phyloP scores from a whole-genome alignment of 2,888 invertebrate species.

The Andrena haemorrhoa region DNA sequence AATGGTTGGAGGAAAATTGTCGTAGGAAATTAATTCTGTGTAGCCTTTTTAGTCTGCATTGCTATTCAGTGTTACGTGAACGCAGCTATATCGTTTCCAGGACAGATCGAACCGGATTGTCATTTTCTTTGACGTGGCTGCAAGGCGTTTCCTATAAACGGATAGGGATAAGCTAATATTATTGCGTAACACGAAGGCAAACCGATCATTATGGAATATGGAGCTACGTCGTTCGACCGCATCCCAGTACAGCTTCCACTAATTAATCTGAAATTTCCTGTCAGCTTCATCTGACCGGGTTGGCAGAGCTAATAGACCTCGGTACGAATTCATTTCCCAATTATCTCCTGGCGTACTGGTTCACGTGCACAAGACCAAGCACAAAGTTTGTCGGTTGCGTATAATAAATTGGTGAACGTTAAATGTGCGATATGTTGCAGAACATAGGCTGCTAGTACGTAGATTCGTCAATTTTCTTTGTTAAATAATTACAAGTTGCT shows the following conservation, averaged over 20 bases:
- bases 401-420: slow-evolving; percentile 2
- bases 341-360: slow-evolving; percentile 67
- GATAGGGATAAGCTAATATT: neutral
- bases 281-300: slow-evolving; percentile 46
- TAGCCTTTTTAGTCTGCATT: neutral
- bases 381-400: slow-evolving; percentile 33
- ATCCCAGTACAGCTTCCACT: slow-evolving; percentile 60
- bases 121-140: neutral
- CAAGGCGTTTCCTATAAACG: neutral
- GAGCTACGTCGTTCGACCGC: slow-evolving; percentile 46
- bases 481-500: too few species aligned
- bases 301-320: slow-evolving; percentile 62
- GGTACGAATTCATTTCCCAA: slow-evolving; percentile 65
- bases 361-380: slow-evolving; percentile 48
- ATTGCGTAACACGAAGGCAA: slow-evolving; percentile 25
- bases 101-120: neutral
- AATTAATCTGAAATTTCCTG: slow-evolving; percentile 74
- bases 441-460: neutral
- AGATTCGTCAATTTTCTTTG: neutral
- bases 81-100: neutral
- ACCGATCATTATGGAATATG: slow-evolving; percentile 46
- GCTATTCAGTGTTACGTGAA: neutral
- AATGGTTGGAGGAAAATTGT: neutral
- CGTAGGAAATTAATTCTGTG: neutral
- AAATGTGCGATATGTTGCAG: neutral